Base-by-base conservation (phyloP, 1,140 invertebrate genomes). In the Euura lappo region DNA sequence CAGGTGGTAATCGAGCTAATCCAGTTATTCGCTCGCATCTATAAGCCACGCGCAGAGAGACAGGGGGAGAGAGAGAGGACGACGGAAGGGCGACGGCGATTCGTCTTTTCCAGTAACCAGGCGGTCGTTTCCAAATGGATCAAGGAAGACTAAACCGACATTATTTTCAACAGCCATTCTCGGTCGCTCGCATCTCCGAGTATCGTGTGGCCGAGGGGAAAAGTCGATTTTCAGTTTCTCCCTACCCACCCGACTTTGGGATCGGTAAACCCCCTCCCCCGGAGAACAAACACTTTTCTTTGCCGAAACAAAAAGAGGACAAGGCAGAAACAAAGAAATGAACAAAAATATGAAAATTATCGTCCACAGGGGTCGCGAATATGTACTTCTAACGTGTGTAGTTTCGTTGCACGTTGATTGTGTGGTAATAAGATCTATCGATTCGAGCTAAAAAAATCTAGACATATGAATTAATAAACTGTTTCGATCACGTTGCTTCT, bases 391-490 rank as follows among this genome's bases (percentile, higher is more conserved):
- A 28, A 28, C 28, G 28, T 28, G 28, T 28, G 28, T 28, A 28
- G 0, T 28, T 28, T 28, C 28, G 28, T 28, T 28, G 28, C 28
- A 28, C 28, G 28, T 28, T 28, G 28, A 28, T 28, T 28, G 28
- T 28, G 28, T 28, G 28, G 28, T 28, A 28, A 28, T 1, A 28
- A 28, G 28, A 28, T 28, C 28, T 28, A 28, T 28, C 28, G 28
- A 28, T 60, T 60, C 5, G 8, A 3, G 13, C 13, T 60, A 60
- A n/a, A 60, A 60, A 60, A 11, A 11, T 60, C 8, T 60, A 60
- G 3, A 80, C 76, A 51, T 80, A 51, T 80, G 80, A 77, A 80
- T 80, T 77, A 74, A 81, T 72, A 81, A 28, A 80, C 73, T 78
- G 71, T 66, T 75, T 72, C 71, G 79, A 79, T 74, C 77, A 76